Evolutionary conservation across 2,888 invertebrate genomes (phyloP), one percentile per base, ranked within the genome.

Genomic region (Zelleria hepariella): DNA sequence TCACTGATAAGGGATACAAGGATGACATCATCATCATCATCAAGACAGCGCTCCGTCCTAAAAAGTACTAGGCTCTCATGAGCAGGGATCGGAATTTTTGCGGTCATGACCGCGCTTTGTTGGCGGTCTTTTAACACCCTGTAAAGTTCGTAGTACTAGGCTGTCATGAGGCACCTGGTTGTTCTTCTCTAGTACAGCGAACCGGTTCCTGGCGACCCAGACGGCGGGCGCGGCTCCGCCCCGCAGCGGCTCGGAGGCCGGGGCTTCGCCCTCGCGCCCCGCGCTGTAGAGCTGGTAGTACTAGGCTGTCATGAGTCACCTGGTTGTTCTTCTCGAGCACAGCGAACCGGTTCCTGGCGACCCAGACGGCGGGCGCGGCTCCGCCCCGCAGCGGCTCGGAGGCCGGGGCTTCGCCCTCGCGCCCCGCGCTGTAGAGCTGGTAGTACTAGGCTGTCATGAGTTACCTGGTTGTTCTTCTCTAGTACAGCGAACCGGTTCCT

Each of bases 341-440:
- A 18, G 97, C 98, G 80, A 97, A 97, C 59, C 97, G 90, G 81
- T 98, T 98, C 65, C 98, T 91, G 0, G 97, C 97, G 5, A 98
- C 96, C 97, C 98, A 98, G 61, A 98, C 92, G 18, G 98, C 98
- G 5, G 96, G 95, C 60, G 98, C 89, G 59, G 99, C 99, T 32
- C 95, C 93, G 0, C 96, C 96, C 8, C 98, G 90, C 20, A 77
- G 68, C 0, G 89, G 87, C 64, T 89, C 88, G 10, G 58, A 24
- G 0, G 52, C 97, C 97, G 92, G 7, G 92, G 8, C 96, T 95
- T 0, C 95, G 3, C 24, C 90, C 57, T 94, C 94, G 58, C 94
- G 94, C 3, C 98, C 96, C 58, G 98, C 94, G 65, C 92, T 90
- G 82, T 98, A 99, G 69, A 99, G 85, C 85, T 99, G 99, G 74